These are phyloP conservation scores for Hemicordylus capensis DNA, from an alignment of 2,113 vertebrate species.

Conservation along the genomic window DNA sequence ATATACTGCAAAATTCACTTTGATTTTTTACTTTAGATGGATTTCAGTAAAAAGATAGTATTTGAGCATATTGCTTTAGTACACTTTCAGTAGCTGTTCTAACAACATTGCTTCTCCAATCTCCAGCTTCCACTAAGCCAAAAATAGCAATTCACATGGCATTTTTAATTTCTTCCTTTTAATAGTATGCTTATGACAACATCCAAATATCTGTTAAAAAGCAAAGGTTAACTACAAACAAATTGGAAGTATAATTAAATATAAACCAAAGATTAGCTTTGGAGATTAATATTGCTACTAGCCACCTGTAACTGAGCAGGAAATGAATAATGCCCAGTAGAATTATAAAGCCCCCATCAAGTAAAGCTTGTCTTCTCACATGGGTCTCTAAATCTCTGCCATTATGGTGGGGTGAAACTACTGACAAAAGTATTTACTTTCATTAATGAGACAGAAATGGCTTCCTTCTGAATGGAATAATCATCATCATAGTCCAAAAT, in stretches of 20 bases:
- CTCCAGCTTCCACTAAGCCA: too few relatives aligned
- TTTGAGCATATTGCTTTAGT: too few relatives aligned
- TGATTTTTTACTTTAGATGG: too few relatives aligned
- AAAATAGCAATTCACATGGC: too few relatives aligned
- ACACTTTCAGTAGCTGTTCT: too few relatives aligned
- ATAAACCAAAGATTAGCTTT: not conserved
- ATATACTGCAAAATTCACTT: too few relatives aligned
- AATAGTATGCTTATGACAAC: too few relatives aligned
- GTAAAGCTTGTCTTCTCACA: not conserved
- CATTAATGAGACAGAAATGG: not conserved
- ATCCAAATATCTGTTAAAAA: too few relatives aligned
- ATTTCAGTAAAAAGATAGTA: too few relatives aligned
- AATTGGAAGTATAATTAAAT: not conserved
- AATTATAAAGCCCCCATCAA: not conserved
- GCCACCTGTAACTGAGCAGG: not conserved
- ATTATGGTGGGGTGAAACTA: too few relatives aligned
- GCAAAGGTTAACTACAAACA: not conserved
- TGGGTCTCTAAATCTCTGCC: not conserved
- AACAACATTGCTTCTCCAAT: too few relatives aligned
- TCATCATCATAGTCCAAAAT: not conserved
- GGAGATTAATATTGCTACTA: not conserved
- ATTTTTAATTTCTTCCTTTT: too few relatives aligned
- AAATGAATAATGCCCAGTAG: not conserved
- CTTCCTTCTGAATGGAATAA: not conserved
- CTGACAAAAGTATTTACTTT: not conserved